Evolutionary conservation across 1,140 invertebrate genomes (phyloP), one percentile per base, ranked within the genome.

Genomic region (Tetragonula clypearis): DNA sequence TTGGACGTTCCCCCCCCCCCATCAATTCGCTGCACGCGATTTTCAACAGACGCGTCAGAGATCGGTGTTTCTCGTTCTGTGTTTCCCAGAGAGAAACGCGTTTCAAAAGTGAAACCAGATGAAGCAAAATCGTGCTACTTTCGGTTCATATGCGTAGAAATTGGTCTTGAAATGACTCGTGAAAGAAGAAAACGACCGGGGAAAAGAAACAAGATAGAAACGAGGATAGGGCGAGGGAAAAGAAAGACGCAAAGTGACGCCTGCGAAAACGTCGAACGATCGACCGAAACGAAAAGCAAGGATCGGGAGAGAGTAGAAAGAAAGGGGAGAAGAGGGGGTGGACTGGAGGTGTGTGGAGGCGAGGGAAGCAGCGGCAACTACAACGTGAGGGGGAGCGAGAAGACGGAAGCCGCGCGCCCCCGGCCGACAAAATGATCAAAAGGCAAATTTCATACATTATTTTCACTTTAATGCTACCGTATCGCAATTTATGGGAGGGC

Each of bases 391-490:
- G 72, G 53, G 66, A 72, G 85, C 73, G 80, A 68, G 85, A 82
- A 85, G 88, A 92, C 92, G 90, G 93, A 94, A 93, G 93, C 93
- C 86, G 90, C 90, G 90, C 87, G 93, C 93, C 93, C 91, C 90
- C 92, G 93, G 93, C 93, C 92, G 89, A 93, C 91, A 94, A 94
- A 93, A 94, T 94, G 92, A 94, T 94, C 93, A 93, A 93, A 94
- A 93, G 91, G 93, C 92, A 94, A 94, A 94, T 94, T 94, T 94
- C 93, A 93, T 94, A 93, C 92, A 93, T 94, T 94, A 94, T 93
- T 94, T 94, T 94, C 93, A 93, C 93, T 94, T 94, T 93, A 94
- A 94, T 93, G 93, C 93, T 94, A 94, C 93, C 92, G 93, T 94
- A 93, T 94, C 93, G 92, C 91, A 94, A 94, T 94, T 94, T 94